These are phyloP conservation scores for Agonopterix alstromeriana DNA, from an alignment of 2,888 invertebrate genomes.

Conservation along the genomic window DNA sequence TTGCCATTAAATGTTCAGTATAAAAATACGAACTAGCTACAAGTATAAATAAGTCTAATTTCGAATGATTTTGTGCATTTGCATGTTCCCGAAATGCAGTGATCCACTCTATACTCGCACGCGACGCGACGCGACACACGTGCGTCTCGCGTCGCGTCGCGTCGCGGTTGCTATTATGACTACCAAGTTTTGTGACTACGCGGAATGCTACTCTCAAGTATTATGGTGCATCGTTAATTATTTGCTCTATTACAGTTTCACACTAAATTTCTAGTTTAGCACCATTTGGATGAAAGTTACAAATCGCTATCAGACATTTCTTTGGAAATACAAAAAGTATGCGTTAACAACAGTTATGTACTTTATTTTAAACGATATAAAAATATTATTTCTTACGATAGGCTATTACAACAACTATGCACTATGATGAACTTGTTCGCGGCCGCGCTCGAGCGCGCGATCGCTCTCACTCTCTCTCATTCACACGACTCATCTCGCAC, in stretches of 20 bases:
- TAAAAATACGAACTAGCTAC: slow-evolving; percentile 9
- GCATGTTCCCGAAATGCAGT: slow-evolving; percentile 8
- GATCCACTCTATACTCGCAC: background rate
- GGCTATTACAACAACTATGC: slow-evolving; percentile 45
- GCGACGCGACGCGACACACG: background rate
- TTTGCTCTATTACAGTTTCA: slow-evolving; percentile 1
- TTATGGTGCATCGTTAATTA: slow-evolving; percentile 13
- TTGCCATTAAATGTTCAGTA: slow-evolving; percentile 3
- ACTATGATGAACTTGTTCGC: slow-evolving; percentile 13
- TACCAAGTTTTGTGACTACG: slow-evolving; percentile 18
- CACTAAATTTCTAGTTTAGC: slow-evolving; percentile 47
- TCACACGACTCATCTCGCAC: slow-evolving; percentile 20
- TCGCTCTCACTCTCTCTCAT: slow-evolving; percentile 6
- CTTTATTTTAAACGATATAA: slow-evolving; percentile 72
- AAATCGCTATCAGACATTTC: slow-evolving; percentile 36
- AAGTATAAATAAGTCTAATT: background rate
- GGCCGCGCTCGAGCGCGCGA: slow-evolving; percentile 2
- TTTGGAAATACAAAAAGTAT: slow-evolving; percentile 60
- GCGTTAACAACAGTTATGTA: slow-evolving; percentile 62
- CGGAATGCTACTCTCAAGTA: slow-evolving; percentile 17
- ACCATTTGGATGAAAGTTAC: slow-evolving; percentile 60
- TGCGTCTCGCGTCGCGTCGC: no score
- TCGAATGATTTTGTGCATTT: slow-evolving; percentile 9
- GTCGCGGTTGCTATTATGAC: no score
- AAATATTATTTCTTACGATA: slow-evolving; percentile 69